A percentile compares a stretch with the other conserved stretches of the same genome.
These are phyloP conservation scores for Lethrus apterus DNA, from an alignment of 1,140 invertebrate genomes.

Conservation along the genomic window DNA sequence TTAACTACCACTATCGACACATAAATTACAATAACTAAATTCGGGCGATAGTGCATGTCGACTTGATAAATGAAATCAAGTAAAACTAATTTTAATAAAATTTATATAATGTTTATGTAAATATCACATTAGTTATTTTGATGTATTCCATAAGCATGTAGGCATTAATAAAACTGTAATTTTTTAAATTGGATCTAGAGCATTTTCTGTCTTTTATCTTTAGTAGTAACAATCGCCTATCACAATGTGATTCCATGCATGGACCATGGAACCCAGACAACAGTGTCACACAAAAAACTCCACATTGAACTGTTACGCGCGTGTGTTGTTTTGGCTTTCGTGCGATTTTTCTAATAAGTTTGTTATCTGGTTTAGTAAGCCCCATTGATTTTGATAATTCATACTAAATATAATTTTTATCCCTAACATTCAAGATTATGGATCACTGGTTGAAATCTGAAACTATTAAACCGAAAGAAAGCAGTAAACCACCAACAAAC, in stretches of 20 bases:
- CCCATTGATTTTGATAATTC: conserved; percentile 2
- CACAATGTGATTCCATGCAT: conserved; percentile 2
- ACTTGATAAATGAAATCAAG: no score
- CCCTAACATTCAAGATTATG: conserved; percentile 5
- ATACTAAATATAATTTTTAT: conserved; percentile 10
- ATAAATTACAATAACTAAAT: no score
- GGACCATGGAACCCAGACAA: conserved; percentile 1
- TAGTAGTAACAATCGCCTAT: no score
- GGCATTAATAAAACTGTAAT: no score
- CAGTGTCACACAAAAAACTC: conserved; percentile 3
- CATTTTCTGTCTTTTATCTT: no score
- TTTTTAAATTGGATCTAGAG: no score
- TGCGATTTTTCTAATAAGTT: conserved; percentile 10
- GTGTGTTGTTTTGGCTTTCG: conserved; percentile 10
- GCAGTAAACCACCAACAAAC: conserved; percentile 1
- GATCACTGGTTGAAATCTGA: conserved; percentile 3
- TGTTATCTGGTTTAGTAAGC: conserved; percentile 9
- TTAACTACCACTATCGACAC: no score
- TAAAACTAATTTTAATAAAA: no score
- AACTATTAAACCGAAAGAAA: conserved; percentile 1
- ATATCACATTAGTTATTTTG: no score
- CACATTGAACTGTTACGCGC: conserved; percentile 1
- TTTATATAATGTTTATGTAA: no score
- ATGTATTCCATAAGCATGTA: no score
- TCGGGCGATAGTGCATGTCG: no score